Conservation (phyloP, 2,797 vertebrate genomes). For the Poeciliopsis gracilis region DNA sequence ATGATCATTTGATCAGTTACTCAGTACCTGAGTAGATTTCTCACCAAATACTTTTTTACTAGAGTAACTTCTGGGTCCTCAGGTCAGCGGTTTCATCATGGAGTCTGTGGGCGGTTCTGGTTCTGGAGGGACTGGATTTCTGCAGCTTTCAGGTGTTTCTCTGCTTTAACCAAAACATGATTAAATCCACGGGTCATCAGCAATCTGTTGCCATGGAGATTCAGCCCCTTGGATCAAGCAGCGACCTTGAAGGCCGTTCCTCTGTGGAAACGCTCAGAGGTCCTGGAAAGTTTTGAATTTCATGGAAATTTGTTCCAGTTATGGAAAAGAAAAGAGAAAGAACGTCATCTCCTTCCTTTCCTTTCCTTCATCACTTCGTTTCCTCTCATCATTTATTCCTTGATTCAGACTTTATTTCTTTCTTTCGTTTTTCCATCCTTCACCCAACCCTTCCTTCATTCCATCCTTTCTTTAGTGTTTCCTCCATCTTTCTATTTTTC, state of each 20-base stretch:
- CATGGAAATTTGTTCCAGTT: background rate
- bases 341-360: background rate
- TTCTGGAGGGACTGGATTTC: background rate
- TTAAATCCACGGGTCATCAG: background rate
- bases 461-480: background rate
- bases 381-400: background rate
- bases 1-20: no score
- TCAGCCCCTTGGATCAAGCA: background rate
- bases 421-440: background rate
- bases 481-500: background rate
- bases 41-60: no score
- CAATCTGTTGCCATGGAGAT: background rate
- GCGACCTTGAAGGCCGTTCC: background rate
- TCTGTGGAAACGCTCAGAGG: background rate
- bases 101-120: background rate
- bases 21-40: no score
- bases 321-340: background rate
- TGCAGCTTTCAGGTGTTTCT: background rate
- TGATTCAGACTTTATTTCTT: background rate
- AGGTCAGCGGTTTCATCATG: background rate
- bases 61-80: no score
- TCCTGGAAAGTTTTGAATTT: background rate
- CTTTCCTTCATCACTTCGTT: background rate
- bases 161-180: background rate
- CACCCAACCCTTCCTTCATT: background rate